These are phyloP conservation scores for Agapetus fuscipes DNA, from an alignment of 2,888 invertebrate species.

Conservation along the genomic window DNA sequence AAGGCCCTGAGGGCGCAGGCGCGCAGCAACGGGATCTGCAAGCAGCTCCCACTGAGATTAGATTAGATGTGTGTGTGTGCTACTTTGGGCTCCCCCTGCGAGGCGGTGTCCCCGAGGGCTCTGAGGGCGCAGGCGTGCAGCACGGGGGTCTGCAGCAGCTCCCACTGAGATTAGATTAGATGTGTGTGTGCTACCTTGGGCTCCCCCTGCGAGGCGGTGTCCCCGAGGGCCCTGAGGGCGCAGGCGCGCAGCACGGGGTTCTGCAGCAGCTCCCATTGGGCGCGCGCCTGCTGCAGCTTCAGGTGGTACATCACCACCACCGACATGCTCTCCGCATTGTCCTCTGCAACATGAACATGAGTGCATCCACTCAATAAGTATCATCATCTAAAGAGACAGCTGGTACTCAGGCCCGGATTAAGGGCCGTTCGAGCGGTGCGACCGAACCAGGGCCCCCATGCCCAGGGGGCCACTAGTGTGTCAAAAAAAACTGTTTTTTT, in stretches of 20 bases:
- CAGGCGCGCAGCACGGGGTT: constrained; percentile 11
- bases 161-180: too few relatives aligned
- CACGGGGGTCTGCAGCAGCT: constrained; percentile 15
- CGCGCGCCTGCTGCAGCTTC: constrained; percentile 9
- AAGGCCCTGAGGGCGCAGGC: not conserved
- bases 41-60: constrained; percentile 16
- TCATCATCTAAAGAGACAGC: too few relatives aligned
- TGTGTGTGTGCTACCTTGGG: too few relatives aligned
- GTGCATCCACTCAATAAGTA: too few relatives aligned
- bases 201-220: constrained; percentile 4
- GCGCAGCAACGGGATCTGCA: constrained; percentile 17
- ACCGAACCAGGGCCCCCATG: too few relatives aligned
- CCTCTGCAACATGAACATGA: constrained; percentile 1
- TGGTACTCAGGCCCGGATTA: too few relatives aligned
- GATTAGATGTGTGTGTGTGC: too few relatives aligned
- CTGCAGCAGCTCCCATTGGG: constrained; percentile 16
- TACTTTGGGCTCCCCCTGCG: constrained; percentile 8
- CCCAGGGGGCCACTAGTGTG: too few relatives aligned
- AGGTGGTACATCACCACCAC: constrained; percentile 14
- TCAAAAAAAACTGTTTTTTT: too few relatives aligned
- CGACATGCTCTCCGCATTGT: constrained; percentile 10
- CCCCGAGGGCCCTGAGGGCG: not conserved
- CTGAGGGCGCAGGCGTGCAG: constrained; percentile 1
- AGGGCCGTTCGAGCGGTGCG: too few relatives aligned
- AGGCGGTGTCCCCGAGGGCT: constrained; percentile 1